These are phyloP conservation scores for Pammene fasciana DNA, from an alignment of 2,888 invertebrate species.

Conservation along the genomic window DNA sequence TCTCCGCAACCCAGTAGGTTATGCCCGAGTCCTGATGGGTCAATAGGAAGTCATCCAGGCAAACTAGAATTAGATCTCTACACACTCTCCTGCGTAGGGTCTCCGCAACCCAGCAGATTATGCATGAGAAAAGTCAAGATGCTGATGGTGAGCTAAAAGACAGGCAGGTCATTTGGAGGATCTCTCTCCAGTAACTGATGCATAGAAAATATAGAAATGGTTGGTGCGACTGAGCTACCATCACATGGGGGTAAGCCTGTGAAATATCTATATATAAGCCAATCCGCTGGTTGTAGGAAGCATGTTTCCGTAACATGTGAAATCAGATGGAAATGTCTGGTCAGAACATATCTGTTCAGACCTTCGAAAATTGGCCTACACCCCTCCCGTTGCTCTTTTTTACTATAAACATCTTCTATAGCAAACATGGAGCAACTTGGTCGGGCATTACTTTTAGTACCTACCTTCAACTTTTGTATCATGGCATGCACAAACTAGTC, in stretches of 20 bases:
- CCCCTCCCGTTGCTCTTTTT: not conserved
- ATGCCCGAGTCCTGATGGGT: constrained; percentile 32
- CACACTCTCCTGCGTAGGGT: constrained; percentile 16
- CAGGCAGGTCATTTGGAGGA: constrained; percentile 27
- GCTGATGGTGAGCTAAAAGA: constrained; percentile 19
- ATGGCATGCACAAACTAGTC: not conserved
- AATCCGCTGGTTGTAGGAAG: constrained; percentile 41
- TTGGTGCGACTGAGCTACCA: constrained; percentile 11
- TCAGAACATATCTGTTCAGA: constrained; percentile 10
- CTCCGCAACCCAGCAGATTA: constrained; percentile 38
- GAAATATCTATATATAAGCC: constrained; percentile 42
- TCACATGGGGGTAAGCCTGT: constrained; percentile 44
- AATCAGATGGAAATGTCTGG: constrained; percentile 2
- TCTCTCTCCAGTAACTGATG: constrained; percentile 19
- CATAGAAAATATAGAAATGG: constrained; percentile 33
- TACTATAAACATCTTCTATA: not conserved
- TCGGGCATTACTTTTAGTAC: not conserved
- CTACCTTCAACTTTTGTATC: not conserved
- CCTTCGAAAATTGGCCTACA: constrained; percentile 8
- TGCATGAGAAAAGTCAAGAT: constrained; percentile 31
- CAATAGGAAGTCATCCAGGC: constrained; percentile 37
- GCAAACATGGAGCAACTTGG: not conserved
- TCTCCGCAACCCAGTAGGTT: too few species aligned
- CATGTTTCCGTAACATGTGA: constrained; percentile 30
- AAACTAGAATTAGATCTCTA: constrained; percentile 35